Percentiles rank a stretch among this genome's conserved stretches.
These are phyloP conservation scores for Cydia pomonella DNA, from an alignment of 1,140 invertebrate species.

Conservation along the genomic window DNA sequence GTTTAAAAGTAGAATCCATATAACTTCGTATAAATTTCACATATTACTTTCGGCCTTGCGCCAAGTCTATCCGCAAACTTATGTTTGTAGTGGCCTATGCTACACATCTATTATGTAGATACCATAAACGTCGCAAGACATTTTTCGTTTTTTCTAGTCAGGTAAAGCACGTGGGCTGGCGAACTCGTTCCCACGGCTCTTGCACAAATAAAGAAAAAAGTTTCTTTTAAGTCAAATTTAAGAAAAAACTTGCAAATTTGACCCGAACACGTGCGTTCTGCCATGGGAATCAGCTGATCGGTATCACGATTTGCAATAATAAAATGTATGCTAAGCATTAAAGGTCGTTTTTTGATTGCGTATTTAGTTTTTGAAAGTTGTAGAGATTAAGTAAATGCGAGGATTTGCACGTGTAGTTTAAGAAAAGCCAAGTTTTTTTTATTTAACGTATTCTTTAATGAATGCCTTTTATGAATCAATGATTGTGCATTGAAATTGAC, in stretches of 20 bases:
- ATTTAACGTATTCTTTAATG: neutral
- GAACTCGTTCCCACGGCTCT: conserved; percentile 63
- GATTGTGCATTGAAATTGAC: neutral
- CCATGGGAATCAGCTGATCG: conserved; percentile 72
- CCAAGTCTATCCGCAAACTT: neutral
- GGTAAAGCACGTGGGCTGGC: conserved; percentile 63
- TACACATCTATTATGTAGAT: conserved; percentile 11
- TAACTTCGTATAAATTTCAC: neutral
- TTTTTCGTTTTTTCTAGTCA: conserved; percentile 51
- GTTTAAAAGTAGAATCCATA: neutral
- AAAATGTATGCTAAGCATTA: neutral
- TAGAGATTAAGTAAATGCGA: conserved; percentile 7
- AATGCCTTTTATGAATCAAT: neutral
- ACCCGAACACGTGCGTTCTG: conserved; percentile 61
- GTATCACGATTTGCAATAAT: conserved; percentile 27
- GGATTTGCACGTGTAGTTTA: conserved; percentile 25
- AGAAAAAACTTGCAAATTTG: conserved; percentile 63
- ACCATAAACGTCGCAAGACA: conserved; percentile 20
- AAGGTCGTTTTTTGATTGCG: neutral
- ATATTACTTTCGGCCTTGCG: neutral
- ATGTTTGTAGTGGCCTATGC: neutral
- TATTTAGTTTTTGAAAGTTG: neutral
- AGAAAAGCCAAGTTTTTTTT: neutral
- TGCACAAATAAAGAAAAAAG: conserved; percentile 63
- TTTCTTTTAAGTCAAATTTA: conserved; percentile 57